Base-by-base conservation (phyloP, 2,888 invertebrate species). In the Epirrhoe alternata region DNA sequence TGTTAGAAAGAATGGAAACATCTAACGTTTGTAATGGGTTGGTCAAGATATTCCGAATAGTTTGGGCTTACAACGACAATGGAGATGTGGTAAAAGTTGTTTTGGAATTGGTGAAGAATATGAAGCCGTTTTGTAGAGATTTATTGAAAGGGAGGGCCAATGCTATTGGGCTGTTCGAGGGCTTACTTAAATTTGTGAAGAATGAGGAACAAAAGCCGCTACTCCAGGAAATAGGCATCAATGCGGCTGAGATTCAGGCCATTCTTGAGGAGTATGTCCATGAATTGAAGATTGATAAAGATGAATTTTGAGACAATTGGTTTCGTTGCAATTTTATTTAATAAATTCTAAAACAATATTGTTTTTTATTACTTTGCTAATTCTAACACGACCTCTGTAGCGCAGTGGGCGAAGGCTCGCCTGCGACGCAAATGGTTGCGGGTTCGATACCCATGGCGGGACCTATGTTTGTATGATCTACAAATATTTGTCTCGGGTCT, bases 1-100 rank as follows among this genome's bases (percentile, higher is more conserved):
- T 92, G 0, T 69, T 91, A 0, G 90, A 92, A 68, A 78, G 81
- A 7, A 73, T 91, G 74, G 80, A 85, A 0, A 85, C 85, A 0
- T 72, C 83, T 0, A 64, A 64, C 0, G 79, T 87, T 0, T 92
- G 92, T 45, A 81, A 85, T 38, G 90, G 90, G 0, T 65, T 92
- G 10, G 59, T 90, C 0, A 82, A 86, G 6, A 82, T 90, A 16
- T 86, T 89, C 53, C 72, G 74, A 49, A 70, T 74, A 0, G 70
- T 81, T 0, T 84, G 83, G 79, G 68, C 79, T 0, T 80, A 79
- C 33, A 75, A 74, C 12, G 72, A 70, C 0, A 71, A 79, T 1
- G 77, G 82, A 14, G 73, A 82, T 1, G 47, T 84, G 0, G 68
- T 84, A 1, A 52, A 73, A 0, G 76, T 83, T 0, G 74, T 89